Evolutionary conservation across 2,797 vertebrate genomes (phyloP), one percentile per base, ranked within the genome.

Genomic region (Lacerta agilis): DNA sequence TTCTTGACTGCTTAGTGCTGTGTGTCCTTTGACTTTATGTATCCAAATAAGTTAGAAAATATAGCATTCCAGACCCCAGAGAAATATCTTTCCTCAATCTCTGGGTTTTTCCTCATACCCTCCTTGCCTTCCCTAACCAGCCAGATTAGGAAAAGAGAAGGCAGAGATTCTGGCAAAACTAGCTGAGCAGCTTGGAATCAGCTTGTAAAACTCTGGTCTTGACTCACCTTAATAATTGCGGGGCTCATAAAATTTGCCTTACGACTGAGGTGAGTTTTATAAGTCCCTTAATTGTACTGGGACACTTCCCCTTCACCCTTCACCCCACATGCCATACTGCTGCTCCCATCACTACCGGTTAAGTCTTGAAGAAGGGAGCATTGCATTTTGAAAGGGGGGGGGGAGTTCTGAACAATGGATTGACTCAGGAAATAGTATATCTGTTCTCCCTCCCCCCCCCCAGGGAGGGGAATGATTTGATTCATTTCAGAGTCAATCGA

Each of bases 1-100:
- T 8, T 4, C 7, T 0, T 45, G 75, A 10, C 5, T 0, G 0
- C 0, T 5, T 6, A 11, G 18, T 38, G 1, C 55, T 29, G 45
- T 2, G 45, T 2, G 9, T 10, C 5, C 58, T 3, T 29, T 3
- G 0, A 33, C 27, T 33, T 69, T 13, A 11, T 23, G 17, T 38
- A 36, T 41, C 69, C 33, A 77, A 25, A 20, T 75, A 18, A 66
- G 13, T 6, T 43, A 5, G 78, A 43, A 61, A 80, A 61, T 23
- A 0, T 8, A 11, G 64, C n/a, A 3, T 69, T 0, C 58, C 9
- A 66, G 38, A 49, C 13, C 29, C 0, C 38, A 36, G 1, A 45
- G 1, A 0, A 2, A 79, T 85, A 25, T 2, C 0, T 25, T 61
- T 64, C 23, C 55, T 61, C 9, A 66, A 27, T 2, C 17, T 49